Evolutionary conservation across 64 coral and sea anemone species (phyloP), one percentile per base, ranked within the genome.

Genomic region (Montipora foliosa): DNA sequence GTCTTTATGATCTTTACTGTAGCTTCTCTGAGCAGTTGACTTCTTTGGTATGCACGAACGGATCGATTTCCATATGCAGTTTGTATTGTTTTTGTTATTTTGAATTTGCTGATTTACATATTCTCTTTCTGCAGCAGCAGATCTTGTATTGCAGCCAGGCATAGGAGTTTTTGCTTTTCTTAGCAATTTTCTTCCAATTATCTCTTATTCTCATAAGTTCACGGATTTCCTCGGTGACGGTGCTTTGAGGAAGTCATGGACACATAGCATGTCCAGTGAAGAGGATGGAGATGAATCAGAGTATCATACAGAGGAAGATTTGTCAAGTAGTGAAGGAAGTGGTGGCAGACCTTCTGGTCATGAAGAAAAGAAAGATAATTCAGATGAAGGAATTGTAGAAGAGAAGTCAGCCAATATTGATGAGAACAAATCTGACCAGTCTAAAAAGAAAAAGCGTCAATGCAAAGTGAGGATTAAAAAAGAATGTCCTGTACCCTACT

Each of bases 201-300:
- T n/a, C n/a, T n/a, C n/a, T n/a, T n/a, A n/a, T n/a, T n/a, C n/a
- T n/a, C n/a, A n/a, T n/a, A n/a, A n/a, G n/a, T n/a, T n/a, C n/a
- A n/a, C n/a, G n/a, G n/a, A n/a, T n/a, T n/a, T n/a, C n/a, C n/a
- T n/a, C n/a, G n/a, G n/a, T n/a, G n/a, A n/a, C n/a, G n/a, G n/a
- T n/a, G n/a, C n/a, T 80, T 80, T 80, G 78, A 80, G 50, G 78
- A 80, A 80, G 49, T 80, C 78, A 50, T 80, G 78, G 78, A 80
- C 49, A 80, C 78, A 80, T 80, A 50, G 57, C 49, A 80, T 80
- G 51, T 80, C 78, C 57, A 5, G 78, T 50, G 78, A 80, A 80
- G 78, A 80, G 78, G 78, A 80, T n/a, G 78, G 78, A 80, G 78
- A 80, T 80, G 78, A 80, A 80, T 80, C 78, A 80, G 49, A 80